Conservation (phyloP, 2,888 invertebrate species). For the Hybos culiciformis region DNA sequence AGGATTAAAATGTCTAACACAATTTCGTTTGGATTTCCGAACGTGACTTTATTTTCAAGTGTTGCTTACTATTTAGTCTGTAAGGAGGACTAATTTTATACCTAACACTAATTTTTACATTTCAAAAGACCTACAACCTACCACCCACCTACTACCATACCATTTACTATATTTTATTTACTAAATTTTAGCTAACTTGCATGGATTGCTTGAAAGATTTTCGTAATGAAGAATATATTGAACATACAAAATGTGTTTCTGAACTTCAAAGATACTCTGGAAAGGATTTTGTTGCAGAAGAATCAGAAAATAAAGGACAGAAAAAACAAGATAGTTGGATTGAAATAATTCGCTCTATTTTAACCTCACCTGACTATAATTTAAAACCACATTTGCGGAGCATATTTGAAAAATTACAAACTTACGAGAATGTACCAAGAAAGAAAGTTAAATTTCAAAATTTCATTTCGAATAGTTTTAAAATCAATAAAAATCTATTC, state of each 20-base stretch:
- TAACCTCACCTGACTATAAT: constrained; percentile 25
- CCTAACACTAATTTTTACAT: too few relatives aligned
- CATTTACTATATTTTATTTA: too few relatives aligned
- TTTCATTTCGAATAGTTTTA: constrained; percentile 52
- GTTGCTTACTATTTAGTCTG: too few relatives aligned
- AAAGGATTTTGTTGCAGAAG: constrained; percentile 58
- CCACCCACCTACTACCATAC: too few relatives aligned
- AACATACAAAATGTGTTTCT: constrained; percentile 72
- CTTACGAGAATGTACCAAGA: constrained; percentile 68
- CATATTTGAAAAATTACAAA: constrained; percentile 53
- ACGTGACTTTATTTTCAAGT: too few relatives aligned
- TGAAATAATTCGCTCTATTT: constrained; percentile 29
- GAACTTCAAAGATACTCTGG: constrained; percentile 82
- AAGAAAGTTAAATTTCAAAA: constrained; percentile 74
- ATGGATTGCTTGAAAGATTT: constrained; percentile 88
- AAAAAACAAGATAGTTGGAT: constrained; percentile 74
- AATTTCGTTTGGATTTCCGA: too few relatives aligned
- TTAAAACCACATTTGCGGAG: constrained; percentile 39
- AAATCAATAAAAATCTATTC: constrained; percentile 44
- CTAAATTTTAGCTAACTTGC: too few relatives aligned
- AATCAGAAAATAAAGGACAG: constrained; percentile 65
- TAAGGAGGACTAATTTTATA: too few relatives aligned
- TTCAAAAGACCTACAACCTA: too few relatives aligned
- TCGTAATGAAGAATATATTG: constrained; percentile 60
- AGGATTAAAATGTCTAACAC: too few relatives aligned